Conservation (phyloP, 2,797 vertebrate genomes). For the Rallus crepitans region DNA sequence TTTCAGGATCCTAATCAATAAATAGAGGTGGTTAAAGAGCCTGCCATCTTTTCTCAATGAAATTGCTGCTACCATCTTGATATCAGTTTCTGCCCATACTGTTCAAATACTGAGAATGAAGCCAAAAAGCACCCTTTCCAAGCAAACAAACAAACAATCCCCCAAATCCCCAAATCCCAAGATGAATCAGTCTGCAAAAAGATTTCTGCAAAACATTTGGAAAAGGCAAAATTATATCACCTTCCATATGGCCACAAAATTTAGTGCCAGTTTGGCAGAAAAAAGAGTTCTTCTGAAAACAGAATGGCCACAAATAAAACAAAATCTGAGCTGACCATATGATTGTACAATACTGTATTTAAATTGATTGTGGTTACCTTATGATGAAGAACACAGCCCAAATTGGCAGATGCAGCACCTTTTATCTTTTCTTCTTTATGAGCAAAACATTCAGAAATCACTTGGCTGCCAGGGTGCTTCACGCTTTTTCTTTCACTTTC, state of each 20-base stretch:
- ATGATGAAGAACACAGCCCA: not conserved
- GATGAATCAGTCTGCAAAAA: not conserved
- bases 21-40: not conserved
- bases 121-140: not conserved
- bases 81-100: not conserved
- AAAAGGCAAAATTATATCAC: not conserved
- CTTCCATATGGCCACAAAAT: not conserved
- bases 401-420: accelerated
- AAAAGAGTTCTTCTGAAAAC: not conserved
- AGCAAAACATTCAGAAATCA: not conserved
- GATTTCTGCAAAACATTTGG: not conserved
- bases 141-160: not conserved
- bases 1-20: not conserved
- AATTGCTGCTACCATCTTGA: not conserved
- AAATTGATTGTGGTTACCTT: not conserved
- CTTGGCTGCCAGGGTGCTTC: not conserved
- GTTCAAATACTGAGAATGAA: not conserved
- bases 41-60: not conserved
- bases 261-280: not conserved
- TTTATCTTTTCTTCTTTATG: not conserved
- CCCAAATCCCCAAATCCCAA: not conserved
- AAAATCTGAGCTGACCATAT: not conserved
- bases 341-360: not conserved
- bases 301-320: not conserved
- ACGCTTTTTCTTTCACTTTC: not conserved